Conservation (phyloP, 2,113 vertebrate species). For the Dinomys branickii region DNA sequence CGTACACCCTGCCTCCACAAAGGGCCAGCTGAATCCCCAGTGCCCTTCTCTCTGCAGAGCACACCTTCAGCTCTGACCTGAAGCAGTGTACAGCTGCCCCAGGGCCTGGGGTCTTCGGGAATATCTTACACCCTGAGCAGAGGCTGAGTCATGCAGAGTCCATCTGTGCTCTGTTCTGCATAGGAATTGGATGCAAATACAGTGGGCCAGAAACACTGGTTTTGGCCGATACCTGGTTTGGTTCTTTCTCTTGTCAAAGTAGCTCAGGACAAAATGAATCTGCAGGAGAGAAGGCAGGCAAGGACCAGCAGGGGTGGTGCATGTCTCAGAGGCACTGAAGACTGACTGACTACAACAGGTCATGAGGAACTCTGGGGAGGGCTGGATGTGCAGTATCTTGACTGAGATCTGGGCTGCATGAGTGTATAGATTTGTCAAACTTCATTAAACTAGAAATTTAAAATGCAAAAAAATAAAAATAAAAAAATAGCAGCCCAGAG, state of each 20-base stretch:
- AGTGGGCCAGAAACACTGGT: background rate
- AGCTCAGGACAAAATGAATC: background rate
- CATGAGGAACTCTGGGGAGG: background rate
- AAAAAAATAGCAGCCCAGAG: background rate
- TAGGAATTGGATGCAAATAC: background rate
- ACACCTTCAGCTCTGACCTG: background rate
- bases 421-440: background rate
- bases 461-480: background rate
- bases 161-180: background rate
- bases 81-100: background rate
- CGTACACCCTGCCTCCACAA: background rate
- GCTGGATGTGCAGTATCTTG: background rate
- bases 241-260: background rate
- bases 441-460: background rate
- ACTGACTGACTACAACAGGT: background rate
- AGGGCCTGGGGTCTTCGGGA: too few relatives aligned
- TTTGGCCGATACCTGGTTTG: background rate
- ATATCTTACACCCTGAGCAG: too few relatives aligned
- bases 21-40: background rate
- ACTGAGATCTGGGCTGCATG: background rate
- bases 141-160: background rate
- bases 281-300: background rate
- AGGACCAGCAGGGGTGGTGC: background rate
- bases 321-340: too few relatives aligned
- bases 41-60: background rate